These are phyloP conservation scores for Zaprionus nigranus DNA, from an alignment of 1,140 invertebrate genomes.

Conservation along the genomic window DNA sequence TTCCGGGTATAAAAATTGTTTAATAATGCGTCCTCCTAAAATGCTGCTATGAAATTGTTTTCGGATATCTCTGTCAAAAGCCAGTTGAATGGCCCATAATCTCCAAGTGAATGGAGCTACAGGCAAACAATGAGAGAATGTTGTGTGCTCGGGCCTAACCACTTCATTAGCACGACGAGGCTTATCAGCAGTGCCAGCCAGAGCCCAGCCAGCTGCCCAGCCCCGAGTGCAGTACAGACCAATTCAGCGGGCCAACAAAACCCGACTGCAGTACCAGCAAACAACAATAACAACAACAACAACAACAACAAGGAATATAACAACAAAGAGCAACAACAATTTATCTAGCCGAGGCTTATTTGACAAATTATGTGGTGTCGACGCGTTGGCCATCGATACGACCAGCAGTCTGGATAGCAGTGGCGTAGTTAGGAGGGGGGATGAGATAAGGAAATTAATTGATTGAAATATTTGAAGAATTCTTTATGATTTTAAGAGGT, in stretches of 20 bases:
- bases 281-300: constrained; percentile 30
- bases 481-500: too few relatives aligned
- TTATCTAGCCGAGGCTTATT: constrained; percentile 51
- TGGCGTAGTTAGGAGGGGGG: neutral
- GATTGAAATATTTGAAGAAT: too few relatives aligned
- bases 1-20: constrained; percentile 9
- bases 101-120: constrained; percentile 33
- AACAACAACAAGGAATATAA: neutral
- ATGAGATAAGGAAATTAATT: neutral
- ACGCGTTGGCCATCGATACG: constrained; percentile 17
- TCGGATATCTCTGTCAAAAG: neutral
- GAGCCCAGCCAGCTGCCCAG: neutral
- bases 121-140: constrained; percentile 55
- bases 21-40: constrained; percentile 51
- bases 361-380: constrained; percentile 75
- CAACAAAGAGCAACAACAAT: constrained; percentile 39
- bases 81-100: constrained; percentile 62
- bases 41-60: constrained; percentile 56
- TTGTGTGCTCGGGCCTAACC: constrained; percentile 3
- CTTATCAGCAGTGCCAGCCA: constrained; percentile 54
- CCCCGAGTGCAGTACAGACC: constrained; percentile 5
- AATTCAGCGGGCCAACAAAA: constrained; percentile 11
- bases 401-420: neutral
- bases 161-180: constrained; percentile 62
- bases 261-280: constrained; percentile 34